Evolutionary conservation across 2,888 invertebrate genomes (phyloP).

Genomic region (Conomelus anceps): DNA sequence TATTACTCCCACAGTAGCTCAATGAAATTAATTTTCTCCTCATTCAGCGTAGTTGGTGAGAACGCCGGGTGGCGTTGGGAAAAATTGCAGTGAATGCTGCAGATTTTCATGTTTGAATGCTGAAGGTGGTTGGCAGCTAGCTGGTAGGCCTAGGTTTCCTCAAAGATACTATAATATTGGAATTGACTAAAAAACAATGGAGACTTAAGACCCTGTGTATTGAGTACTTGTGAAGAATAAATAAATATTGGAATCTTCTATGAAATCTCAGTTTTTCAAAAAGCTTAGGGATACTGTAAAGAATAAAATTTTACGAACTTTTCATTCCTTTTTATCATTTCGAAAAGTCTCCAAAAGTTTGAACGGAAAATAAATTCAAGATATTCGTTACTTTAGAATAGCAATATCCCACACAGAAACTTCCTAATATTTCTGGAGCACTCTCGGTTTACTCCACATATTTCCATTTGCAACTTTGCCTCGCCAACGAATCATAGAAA

Average conservation of each 20-base stretch:
- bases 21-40: background rate
- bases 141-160: too few species aligned
- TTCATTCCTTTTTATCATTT: background rate
- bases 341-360: background rate
- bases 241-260: too few species aligned
- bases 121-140: too few species aligned
- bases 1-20: background rate
- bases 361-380: background rate
- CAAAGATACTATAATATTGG: too few species aligned
- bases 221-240: too few species aligned
- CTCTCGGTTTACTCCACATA: background rate
- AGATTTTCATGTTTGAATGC: too few species aligned
- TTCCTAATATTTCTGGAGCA: background rate
- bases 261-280: too few species aligned
- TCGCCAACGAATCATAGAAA: background rate
- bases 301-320: too few species aligned
- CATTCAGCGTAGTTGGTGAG: background rate
- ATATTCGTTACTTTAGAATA: background rate
- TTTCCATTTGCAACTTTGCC: background rate
- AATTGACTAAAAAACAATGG: too few species aligned
- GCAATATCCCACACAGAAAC: background rate
- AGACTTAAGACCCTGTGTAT: too few species aligned
- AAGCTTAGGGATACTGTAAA: too few species aligned
- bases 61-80: background rate
- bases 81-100: background rate